phyloP scores from a whole-genome alignment of 2,888 invertebrate species.

The Drosophila greeni region DNA sequence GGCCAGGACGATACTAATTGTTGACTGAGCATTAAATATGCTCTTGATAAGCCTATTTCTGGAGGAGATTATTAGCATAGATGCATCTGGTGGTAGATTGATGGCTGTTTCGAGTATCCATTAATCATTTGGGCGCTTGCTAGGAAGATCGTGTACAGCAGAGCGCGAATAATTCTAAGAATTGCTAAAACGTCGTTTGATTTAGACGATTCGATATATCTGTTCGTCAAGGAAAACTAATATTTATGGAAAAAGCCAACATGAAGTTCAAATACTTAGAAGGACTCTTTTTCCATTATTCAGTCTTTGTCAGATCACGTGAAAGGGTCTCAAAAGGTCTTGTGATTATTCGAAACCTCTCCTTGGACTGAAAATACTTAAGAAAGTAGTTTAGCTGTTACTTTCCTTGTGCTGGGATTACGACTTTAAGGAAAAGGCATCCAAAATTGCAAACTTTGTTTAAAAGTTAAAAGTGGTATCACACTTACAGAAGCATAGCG shows the following conservation, averaged over 20 bases:
- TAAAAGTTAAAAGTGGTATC: not conserved
- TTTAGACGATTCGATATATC: not conserved
- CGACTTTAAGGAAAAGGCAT: too few relatives aligned
- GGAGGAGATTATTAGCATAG: constrained; percentile 34
- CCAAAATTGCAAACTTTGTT: too few relatives aligned
- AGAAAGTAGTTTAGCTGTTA: too few relatives aligned
- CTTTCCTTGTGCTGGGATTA: too few relatives aligned
- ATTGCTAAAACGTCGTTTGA: not conserved
- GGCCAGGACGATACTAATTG: constrained; percentile 26
- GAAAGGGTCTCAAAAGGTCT: too few relatives aligned
- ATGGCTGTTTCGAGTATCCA: constrained; percentile 15
- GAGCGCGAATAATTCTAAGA: too few relatives aligned
- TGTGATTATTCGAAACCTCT: too few relatives aligned
- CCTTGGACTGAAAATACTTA: too few relatives aligned
- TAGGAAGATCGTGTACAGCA: not conserved
- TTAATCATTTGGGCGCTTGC: constrained; percentile 6
- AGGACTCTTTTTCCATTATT: too few relatives aligned
- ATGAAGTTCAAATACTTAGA: too few relatives aligned
- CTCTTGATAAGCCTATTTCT: constrained; percentile 28
- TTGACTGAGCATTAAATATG: constrained; percentile 34
- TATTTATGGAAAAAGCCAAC: not conserved
- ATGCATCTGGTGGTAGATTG: constrained; percentile 24
- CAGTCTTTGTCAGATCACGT: too few relatives aligned
- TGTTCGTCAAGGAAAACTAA: not conserved
- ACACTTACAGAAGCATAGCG: not conserved